Percentiles rank a stretch among this genome's conserved stretches.
phyloP scores from a whole-genome alignment of 2,797 vertebrate genomes.

The Pseudochromis fuscus region DNA sequence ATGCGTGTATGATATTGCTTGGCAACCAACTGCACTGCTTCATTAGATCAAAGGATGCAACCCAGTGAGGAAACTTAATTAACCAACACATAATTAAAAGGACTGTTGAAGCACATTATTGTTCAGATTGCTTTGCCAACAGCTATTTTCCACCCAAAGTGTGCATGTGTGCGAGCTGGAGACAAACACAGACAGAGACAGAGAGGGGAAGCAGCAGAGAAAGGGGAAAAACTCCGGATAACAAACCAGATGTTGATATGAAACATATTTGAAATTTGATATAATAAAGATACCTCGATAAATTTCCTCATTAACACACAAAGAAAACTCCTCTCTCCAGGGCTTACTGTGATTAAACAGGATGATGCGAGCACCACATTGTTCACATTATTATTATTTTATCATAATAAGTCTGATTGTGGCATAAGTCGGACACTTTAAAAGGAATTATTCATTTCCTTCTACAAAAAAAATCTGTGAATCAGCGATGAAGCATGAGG shows the following conservation, averaged over 20 bases:
- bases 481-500: slow-evolving; percentile 5
- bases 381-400: slow-evolving; percentile 1
- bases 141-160: slow-evolving; percentile 36
- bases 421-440: slow-evolving; percentile 17
- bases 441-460: slow-evolving; percentile 26
- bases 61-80: slow-evolving; percentile 53
- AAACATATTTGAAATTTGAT: slow-evolving; percentile 33
- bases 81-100: slow-evolving; percentile 66
- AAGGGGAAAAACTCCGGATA: not conserved
- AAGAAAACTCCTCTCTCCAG: slow-evolving; percentile 19
- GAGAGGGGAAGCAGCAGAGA: not conserved
- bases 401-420: slow-evolving; percentile 24
- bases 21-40: slow-evolving; percentile 27
- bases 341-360: slow-evolving; percentile 24
- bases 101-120: slow-evolving; percentile 54
- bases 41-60: slow-evolving; percentile 40
- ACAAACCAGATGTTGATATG: slow-evolving; percentile 21
- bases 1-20: no score
- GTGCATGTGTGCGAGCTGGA: not conserved
- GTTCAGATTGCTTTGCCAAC: slow-evolving; percentile 44
- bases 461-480: slow-evolving; percentile 19
- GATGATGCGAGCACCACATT: slow-evolving; percentile 7
- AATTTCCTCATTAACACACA: slow-evolving; percentile 23
- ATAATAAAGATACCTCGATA: slow-evolving; percentile 22
- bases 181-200: not conserved